Conservation (phyloP, 2,888 invertebrate species). For the Apamea anceps region DNA sequence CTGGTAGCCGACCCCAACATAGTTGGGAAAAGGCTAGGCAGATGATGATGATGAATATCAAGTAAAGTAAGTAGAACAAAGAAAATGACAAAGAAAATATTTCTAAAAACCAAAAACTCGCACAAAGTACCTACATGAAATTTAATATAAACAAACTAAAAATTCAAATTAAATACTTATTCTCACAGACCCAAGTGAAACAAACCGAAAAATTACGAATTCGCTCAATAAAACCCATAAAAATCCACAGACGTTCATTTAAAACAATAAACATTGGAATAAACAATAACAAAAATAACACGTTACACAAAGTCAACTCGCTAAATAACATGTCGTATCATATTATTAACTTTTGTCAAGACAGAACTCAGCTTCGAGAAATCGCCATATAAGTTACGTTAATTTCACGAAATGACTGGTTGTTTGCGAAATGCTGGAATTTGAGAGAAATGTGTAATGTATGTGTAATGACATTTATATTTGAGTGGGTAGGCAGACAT, state of each 20-base stretch:
- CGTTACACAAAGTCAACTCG: slow-evolving; percentile 30
- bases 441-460: slow-evolving; percentile 46
- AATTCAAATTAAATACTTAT: background rate
- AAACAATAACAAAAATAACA: slow-evolving; percentile 51
- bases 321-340: slow-evolving; percentile 34
- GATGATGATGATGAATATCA: too few relatives aligned
- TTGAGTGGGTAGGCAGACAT: slow-evolving; percentile 38
- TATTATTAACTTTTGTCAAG: slow-evolving; percentile 46
- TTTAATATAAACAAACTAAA: too few relatives aligned
- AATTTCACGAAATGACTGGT: slow-evolving; percentile 51
- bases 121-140: background rate
- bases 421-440: slow-evolving; percentile 41
- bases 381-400: slow-evolving; percentile 23
- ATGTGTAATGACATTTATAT: slow-evolving; percentile 50
- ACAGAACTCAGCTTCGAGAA: slow-evolving; percentile 38
- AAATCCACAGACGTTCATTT: slow-evolving; percentile 58
- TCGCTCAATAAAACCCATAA: slow-evolving; percentile 55
- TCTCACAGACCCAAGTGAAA: slow-evolving; percentile 23
- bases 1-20: too few relatives aligned
- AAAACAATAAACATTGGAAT: slow-evolving; percentile 64
- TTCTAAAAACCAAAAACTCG: background rate
- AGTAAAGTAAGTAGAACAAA: background rate
- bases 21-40: too few relatives aligned
- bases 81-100: background rate
- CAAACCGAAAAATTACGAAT: slow-evolving; percentile 34